Evolutionary conservation across 1,140 invertebrate genomes (phyloP), one percentile per base, ranked within the genome.

Genomic region (Diplogasteroides magnus): DNA sequence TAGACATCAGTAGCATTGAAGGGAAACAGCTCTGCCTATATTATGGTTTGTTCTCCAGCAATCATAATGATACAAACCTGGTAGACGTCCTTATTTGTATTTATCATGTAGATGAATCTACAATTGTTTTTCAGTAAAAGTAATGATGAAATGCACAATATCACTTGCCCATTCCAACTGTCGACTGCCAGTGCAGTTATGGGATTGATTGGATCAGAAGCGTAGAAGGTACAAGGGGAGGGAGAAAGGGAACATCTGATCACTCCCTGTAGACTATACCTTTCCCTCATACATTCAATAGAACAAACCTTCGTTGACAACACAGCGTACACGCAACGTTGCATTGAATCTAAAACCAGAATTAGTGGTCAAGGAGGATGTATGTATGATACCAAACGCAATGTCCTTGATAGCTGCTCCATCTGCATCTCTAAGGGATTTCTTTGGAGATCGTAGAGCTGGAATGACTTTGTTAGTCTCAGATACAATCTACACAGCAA

Each of bases 151-250:
- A 13, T 57, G 2, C 37, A 57, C 6, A 67, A 48, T 11, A 65
- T 48, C 25, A n/a, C 67, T 61, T 23, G 63, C 67, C 69, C 69
- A 25, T 71, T 71, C 0, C 64, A 56, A 0, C 29, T n/a, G 65
- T 71, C 69, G 23, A 71, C 11, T 1, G 69, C 56, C n/a, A 71
- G 59, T 27, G 64, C 26, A 28, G 55, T 64, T 15, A 63, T 55
- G 0, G 69, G 56, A 61, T 71, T 71, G 23, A 71, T n/a, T 28
- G 37, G 37, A 19, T 48, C 37, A 48, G 37, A 48, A 11, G 37
- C 37, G 19, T 48, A 48, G 37, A 48, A 48, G 19, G 37, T 48
- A 19, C 37, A 48, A 6, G 37, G 37, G 19, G 37, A 48, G 37
- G 37, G 19, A 48, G 6, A 19, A 48, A 48, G 37, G 6, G 37